Conservation (phyloP, 2,113 vertebrate species). For the Sceloporus undulatus region DNA sequence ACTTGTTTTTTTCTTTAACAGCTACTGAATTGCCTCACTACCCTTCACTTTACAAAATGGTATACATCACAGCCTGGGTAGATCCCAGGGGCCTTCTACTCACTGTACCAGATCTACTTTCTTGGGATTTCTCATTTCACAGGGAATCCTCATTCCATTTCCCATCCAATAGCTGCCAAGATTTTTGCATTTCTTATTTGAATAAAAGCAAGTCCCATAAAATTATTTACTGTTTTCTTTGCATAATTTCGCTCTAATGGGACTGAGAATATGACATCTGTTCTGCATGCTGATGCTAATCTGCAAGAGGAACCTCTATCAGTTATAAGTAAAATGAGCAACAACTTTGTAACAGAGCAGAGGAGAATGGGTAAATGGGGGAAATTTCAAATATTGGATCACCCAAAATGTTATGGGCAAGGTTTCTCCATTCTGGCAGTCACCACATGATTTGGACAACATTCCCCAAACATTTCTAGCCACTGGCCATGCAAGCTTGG, state of each 20-base stretch:
- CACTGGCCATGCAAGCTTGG: too few relatives aligned
- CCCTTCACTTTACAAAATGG: conserved; percentile 38
- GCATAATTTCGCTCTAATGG: neutral
- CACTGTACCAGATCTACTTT: neutral
- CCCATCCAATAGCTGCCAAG: neutral
- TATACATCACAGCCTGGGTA: neutral
- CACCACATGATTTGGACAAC: neutral
- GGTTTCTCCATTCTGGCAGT: too few relatives aligned
- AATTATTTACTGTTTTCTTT: neutral
- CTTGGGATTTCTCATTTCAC: conserved; percentile 26
- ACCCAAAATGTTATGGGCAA: neutral
- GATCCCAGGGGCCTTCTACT: neutral
- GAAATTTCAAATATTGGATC: neutral
- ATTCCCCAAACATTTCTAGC: too few relatives aligned
- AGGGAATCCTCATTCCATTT: neutral
- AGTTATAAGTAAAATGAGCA: neutral
- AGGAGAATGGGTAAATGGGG: neutral
- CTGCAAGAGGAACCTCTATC: neutral
- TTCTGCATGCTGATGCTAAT: neutral
- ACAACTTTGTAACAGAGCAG: neutral
- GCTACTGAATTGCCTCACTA: conserved; percentile 20
- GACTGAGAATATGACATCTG: accelerated
- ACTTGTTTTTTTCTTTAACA: conserved; percentile 19
- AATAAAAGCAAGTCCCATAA: neutral
- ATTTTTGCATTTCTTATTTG: conserved; percentile 30